Conservation (phyloP, 2,113 vertebrate genomes). For the Rhipidura dahli region DNA sequence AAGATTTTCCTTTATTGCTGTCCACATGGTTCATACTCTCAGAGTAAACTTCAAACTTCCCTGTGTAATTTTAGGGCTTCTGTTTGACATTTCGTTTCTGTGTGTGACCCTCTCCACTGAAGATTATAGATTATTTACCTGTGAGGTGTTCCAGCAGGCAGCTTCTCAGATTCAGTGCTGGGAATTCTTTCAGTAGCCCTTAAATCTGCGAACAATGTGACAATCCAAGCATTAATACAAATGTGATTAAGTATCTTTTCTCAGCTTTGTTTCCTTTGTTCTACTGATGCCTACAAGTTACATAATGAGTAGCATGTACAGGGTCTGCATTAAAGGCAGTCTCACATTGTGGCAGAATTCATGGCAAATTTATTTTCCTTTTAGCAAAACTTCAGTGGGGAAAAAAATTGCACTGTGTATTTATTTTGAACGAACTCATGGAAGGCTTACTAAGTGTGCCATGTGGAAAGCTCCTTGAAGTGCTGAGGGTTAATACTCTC, state of each 20-base stretch:
- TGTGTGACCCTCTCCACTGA: background rate
- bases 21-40: background rate
- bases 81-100: background rate
- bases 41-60: background rate
- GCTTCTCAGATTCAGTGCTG: background rate
- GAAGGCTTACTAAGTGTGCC: constrained; percentile 43
- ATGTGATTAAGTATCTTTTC: constrained; percentile 60
- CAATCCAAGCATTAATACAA: constrained; percentile 51
- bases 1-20: constrained; percentile 14
- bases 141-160: background rate
- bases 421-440: constrained; percentile 44
- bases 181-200: constrained; percentile 37
- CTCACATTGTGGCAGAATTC: constrained; percentile 8
- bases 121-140: constrained; percentile 27
- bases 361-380: constrained; percentile 57
- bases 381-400: constrained; percentile 31
- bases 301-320: constrained; percentile 57
- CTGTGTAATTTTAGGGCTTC: background rate
- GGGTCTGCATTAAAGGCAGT: constrained; percentile 53
- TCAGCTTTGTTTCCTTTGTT: constrained; percentile 69
- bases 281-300: constrained; percentile 69
- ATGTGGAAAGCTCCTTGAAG: constrained; percentile 54
- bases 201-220: constrained; percentile 34
- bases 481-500: constrained; percentile 66
- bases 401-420: background rate